phyloP scores from a whole-genome alignment of 2,888 invertebrate genomes.

The Amphipyra tragopoginis region DNA sequence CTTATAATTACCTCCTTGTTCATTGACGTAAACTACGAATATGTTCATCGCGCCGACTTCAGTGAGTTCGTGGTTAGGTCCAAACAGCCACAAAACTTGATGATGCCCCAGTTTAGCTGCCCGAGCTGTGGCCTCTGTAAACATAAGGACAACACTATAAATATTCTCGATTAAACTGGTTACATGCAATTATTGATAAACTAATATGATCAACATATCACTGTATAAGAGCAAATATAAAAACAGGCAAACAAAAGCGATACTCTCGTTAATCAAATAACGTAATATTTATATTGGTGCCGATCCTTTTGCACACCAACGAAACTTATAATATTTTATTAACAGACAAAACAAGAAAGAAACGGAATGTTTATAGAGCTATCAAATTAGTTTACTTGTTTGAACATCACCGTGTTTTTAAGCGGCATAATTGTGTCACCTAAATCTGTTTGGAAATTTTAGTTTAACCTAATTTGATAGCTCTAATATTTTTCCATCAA shows the following conservation, averaged over 20 bases:
- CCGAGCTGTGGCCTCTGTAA: constrained; percentile 93
- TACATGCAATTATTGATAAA: constrained; percentile 36
- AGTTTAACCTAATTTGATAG: too few relatives aligned
- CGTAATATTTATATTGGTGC: neutral
- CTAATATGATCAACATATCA: constrained; percentile 17
- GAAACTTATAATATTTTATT: too few relatives aligned
- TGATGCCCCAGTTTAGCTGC: constrained; percentile 94
- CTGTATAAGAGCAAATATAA: constrained; percentile 4
- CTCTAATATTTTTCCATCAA: too few relatives aligned
- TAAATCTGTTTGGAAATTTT: too few relatives aligned
- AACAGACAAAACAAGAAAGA: too few relatives aligned
- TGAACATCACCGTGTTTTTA: too few relatives aligned
- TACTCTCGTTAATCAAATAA: neutral
- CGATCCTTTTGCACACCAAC: too few relatives aligned
- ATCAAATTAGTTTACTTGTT: too few relatives aligned
- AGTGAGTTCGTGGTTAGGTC: constrained; percentile 97
- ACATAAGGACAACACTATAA: constrained; percentile 31
- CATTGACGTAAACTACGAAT: constrained; percentile 96
- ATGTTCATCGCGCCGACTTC: constrained; percentile 99
- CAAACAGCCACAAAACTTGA: constrained; percentile 99
- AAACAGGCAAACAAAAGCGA: neutral
- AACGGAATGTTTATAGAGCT: too few relatives aligned
- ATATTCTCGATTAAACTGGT: constrained; percentile 38
- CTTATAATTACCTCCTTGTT: constrained; percentile 95
- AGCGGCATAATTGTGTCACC: too few relatives aligned